Conservation (phyloP, 2,797 vertebrate species). For the Acanthurus leucopareius region DNA sequence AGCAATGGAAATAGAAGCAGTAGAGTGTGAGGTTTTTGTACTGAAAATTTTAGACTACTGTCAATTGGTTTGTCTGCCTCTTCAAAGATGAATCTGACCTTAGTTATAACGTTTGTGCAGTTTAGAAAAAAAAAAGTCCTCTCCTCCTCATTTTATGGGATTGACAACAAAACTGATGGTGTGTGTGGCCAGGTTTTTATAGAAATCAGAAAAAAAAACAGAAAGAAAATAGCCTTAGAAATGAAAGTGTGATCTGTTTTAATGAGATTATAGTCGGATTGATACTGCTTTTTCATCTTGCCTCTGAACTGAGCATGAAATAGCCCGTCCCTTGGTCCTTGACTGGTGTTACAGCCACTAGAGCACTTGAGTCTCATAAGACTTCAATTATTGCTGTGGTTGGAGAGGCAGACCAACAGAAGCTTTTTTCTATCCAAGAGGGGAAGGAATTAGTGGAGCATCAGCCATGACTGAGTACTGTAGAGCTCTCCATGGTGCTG, state of each 20-base stretch:
- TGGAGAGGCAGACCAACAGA: conserved; percentile 46
- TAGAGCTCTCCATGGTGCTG: conserved; percentile 76
- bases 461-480: conserved; percentile 22
- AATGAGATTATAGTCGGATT: background rate
- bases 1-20: conserved; percentile 39
- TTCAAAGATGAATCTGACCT: background rate
- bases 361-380: conserved; percentile 43
- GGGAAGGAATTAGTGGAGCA: conserved; percentile 27
- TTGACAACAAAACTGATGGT: background rate
- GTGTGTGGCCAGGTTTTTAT: background rate
- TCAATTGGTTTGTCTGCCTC: background rate
- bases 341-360: conserved; percentile 14
- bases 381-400: conserved; percentile 43
- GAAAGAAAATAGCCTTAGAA: background rate
- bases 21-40: conserved; percentile 26
- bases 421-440: conserved; percentile 49
- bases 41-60: conserved; percentile 10
- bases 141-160: background rate
- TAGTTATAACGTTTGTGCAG: background rate
- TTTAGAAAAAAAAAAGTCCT: background rate
- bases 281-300: background rate
- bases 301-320: conserved; percentile 12
- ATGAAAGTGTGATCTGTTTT: background rate
- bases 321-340: background rate
- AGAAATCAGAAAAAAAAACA: background rate